Conservation (phyloP, 2,113 vertebrate species). For the Cavia porcellus region DNA sequence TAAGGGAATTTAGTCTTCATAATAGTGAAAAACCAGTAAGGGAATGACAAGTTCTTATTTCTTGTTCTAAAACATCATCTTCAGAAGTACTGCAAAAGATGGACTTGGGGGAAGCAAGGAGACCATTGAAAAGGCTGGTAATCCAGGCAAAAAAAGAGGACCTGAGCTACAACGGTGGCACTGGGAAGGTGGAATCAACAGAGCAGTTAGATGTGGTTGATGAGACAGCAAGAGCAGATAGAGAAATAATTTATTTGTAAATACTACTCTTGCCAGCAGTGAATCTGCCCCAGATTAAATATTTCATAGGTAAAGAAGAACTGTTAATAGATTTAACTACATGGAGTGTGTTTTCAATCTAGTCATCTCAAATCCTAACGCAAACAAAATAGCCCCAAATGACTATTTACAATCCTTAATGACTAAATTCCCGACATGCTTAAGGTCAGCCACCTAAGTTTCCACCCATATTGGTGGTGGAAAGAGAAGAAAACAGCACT, state of each 20-base stretch:
- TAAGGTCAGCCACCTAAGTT: constrained; percentile 42
- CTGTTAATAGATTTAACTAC: constrained; percentile 32
- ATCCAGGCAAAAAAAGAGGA: background rate
- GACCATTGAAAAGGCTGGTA: constrained; percentile 32
- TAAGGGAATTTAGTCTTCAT: constrained; percentile 46
- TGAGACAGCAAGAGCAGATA: background rate
- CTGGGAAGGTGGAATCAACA: background rate
- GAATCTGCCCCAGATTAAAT: constrained; percentile 32
- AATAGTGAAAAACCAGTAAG: background rate
- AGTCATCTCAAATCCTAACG: constrained; percentile 57
- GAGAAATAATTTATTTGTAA: constrained; percentile 13
- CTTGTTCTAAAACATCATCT: constrained; percentile 44
- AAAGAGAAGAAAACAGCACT: constrained; percentile 8
- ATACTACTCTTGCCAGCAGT: background rate
- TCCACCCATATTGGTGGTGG: background rate
- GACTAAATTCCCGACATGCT: constrained; percentile 16
- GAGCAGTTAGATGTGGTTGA: background rate
- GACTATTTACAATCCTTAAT: constrained; percentile 52
- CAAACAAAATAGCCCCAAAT: constrained; percentile 55
- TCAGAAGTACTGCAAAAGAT: background rate
- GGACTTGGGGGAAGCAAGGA: constrained; percentile 38
- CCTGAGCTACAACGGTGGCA: constrained; percentile 24
- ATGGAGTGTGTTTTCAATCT: constrained; percentile 45
- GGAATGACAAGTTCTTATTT: constrained; percentile 52
- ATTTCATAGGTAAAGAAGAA: constrained; percentile 6